phyloP scores from a whole-genome alignment of 2,113 vertebrate genomes.

The Jacana jacana region DNA sequence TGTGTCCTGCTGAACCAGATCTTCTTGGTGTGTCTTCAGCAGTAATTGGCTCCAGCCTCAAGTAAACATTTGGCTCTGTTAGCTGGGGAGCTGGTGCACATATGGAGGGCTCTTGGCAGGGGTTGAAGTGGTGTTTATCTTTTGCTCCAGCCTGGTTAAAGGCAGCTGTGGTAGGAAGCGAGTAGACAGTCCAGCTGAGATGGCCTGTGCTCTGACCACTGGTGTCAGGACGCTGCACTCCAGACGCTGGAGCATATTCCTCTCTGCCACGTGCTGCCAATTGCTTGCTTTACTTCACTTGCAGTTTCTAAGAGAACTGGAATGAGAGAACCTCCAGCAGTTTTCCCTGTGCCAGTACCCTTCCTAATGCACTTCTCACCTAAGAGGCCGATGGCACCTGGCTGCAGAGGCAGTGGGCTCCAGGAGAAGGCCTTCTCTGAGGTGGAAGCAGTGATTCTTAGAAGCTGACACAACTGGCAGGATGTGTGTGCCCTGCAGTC shows the following conservation, averaged over 20 bases:
- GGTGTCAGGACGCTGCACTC: background rate
- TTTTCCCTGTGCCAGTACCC: background rate
- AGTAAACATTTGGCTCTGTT: background rate
- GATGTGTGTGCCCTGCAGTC: background rate
- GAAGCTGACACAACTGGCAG: background rate
- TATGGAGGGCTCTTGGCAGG: background rate
- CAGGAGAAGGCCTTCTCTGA: background rate
- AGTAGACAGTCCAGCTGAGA: background rate
- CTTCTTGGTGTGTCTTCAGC: background rate
- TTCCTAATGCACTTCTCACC: background rate
- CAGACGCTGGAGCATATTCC: background rate
- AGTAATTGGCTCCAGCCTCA: background rate
- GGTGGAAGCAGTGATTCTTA: background rate
- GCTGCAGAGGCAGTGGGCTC: background rate
- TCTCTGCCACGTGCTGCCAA: background rate
- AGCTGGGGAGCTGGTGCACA: background rate
- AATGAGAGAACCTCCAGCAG: background rate
- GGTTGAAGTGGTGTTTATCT: background rate
- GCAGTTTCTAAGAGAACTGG: background rate
- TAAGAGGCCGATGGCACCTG: background rate
- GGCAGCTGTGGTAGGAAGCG: background rate
- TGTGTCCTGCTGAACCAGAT: background rate
- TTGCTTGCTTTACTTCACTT: background rate
- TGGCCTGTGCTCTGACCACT: background rate
- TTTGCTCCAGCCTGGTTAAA: background rate